Conservation (phyloP, 2,888 invertebrate species). For the Diaperis boleti region DNA sequence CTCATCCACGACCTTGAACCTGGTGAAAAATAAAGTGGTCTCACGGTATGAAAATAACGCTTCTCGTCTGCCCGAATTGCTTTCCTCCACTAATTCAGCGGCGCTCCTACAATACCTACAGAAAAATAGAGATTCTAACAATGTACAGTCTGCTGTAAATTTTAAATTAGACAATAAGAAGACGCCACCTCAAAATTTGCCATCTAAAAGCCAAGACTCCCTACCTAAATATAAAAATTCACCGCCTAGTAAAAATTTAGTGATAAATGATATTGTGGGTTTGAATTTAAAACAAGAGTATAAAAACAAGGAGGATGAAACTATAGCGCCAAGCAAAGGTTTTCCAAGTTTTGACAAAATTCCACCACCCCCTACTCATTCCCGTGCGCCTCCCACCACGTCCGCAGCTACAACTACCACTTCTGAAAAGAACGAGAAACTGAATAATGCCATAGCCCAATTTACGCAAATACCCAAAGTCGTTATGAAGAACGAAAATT, state of each 20-base stretch:
- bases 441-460: too few species aligned
- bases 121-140: neutral
- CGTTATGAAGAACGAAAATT: neutral
- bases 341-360: constrained; percentile 32
- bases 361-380: constrained; percentile 4
- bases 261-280: neutral
- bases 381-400: neutral
- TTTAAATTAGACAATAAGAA: neutral
- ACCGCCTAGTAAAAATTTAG: constrained; percentile 1
- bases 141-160: too few species aligned
- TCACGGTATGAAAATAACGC: neutral
- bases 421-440: neutral
- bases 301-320: constrained; percentile 15
- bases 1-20: neutral
- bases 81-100: neutral
- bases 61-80: neutral
- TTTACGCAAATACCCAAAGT: too few species aligned
- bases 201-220: neutral
- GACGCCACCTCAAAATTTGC: neutral
- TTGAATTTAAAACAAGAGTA: neutral
- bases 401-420: too few species aligned
- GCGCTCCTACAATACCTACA: neutral
- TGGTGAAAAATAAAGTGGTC: constrained; percentile 2
- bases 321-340: constrained; percentile 20
- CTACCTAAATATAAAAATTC: too few species aligned